phyloP scores from a whole-genome alignment of 2,888 invertebrate species.

The Drosophila quinaria region DNA sequence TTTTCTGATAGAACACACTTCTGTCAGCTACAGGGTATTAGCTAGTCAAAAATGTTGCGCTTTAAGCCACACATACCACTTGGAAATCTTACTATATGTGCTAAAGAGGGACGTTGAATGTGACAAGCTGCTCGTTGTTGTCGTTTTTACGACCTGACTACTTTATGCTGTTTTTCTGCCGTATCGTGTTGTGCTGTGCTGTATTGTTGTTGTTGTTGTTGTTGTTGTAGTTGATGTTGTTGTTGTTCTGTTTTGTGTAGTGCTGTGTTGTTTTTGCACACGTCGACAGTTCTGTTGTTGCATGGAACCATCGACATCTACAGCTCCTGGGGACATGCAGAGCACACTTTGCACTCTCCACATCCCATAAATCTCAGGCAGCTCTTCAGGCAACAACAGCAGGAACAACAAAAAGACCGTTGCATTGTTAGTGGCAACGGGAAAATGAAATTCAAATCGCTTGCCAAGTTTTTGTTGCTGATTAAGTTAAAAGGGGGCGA shows the following conservation, averaged over 20 bases:
- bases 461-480: slow-evolving; percentile 37
- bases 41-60: slow-evolving; percentile 4
- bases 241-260: slow-evolving; percentile 9
- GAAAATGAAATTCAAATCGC: slow-evolving; percentile 42
- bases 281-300: slow-evolving; percentile 46
- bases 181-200: slow-evolving; percentile 18
- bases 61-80: slow-evolving; percentile 3
- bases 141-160: slow-evolving; percentile 60
- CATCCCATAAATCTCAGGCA: slow-evolving; percentile 59
- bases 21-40: slow-evolving; percentile 28
- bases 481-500: slow-evolving; percentile 30
- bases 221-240: slow-evolving; percentile 20
- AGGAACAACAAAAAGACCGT: slow-evolving; percentile 1
- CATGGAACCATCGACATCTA: slow-evolving; percentile 32
- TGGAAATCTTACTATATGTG: slow-evolving; percentile 32
- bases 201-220: slow-evolving; percentile 28
- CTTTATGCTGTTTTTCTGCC: slow-evolving; percentile 45
- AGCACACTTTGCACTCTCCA: slow-evolving; percentile 51
- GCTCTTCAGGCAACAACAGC: slow-evolving; percentile 39
- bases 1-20: not conserved
- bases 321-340: slow-evolving; percentile 33
- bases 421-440: slow-evolving; percentile 11
- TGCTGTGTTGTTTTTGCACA: slow-evolving; percentile 50
- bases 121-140: slow-evolving; percentile 54
- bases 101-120: slow-evolving; percentile 40